Base-by-base conservation (phyloP, 2,888 invertebrate species). In the Rhamphomyia laevipes region DNA sequence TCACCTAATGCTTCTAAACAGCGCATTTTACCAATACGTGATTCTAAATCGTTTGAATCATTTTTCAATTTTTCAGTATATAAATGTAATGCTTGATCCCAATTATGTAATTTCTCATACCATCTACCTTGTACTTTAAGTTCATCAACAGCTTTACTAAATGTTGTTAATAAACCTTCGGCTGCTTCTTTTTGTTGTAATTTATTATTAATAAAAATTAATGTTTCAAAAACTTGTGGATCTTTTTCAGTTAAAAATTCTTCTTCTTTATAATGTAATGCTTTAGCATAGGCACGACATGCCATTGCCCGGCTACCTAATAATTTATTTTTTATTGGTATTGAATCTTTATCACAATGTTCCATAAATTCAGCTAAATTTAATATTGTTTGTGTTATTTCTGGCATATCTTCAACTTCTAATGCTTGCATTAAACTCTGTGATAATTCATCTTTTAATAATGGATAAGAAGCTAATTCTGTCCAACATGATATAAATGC, bases 301-400 rank as follows among this genome's bases (percentile, higher is more conserved):
- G 90, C 86, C 85, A 97, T 93, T 0, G 99, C 99, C 46, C 91
- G 76, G 57, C 93, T 87, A 0, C 96, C 95, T 0, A 99, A 72
- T 45, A 94, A 71, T 51, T 86, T 84, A 0, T 88, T 82, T 51
- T 92, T 85, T 51, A 99, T 77, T 0, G 96, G 95, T 53, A 99
- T 71, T 0, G 95, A 87, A 21, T 95, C 95, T 63, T 91, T 86
- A 63, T 99, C 97, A 62, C 96, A 97, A 65, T 99, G 99, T 62
- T 99, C 99, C 94, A 99, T 96, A 63, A 99, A 99, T 69, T 99
- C 99, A 0, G 96, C 96, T 53, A 99, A 74, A 73, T 99, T 99
- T 13, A 99, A 75, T 53, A 97, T 87, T 0, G 94, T 93, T 63
- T 96, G 96, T 0, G 94, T 95, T 42, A 96, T 84, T 67, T 97